Percentiles rank a stretch among this genome's conserved stretches.
Conservation (phyloP, 2,888 invertebrate genomes). For the Eumacrocentrus americanus region DNA sequence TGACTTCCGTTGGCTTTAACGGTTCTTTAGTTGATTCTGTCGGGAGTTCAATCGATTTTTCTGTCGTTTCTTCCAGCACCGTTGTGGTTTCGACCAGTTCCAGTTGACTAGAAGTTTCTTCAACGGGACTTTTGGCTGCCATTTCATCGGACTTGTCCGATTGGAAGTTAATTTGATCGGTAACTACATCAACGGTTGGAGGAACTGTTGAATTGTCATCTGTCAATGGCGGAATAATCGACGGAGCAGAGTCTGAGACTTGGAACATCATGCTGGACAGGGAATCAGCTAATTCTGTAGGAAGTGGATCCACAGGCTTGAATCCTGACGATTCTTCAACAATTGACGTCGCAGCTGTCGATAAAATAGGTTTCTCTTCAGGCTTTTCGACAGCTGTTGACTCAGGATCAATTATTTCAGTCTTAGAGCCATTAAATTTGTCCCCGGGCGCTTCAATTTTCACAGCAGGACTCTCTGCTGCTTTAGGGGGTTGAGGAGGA, state of each 20-base stretch:
- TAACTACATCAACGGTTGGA: not conserved
- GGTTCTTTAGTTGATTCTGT: too few relatives aligned
- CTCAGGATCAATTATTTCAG: too few relatives aligned
- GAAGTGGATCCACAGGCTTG: slow-evolving; percentile 40
- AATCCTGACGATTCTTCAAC: too few relatives aligned
- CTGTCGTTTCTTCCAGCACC: not conserved
- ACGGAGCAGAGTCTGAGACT: slow-evolving; percentile 45
- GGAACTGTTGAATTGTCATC: not conserved
- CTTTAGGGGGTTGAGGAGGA: too few relatives aligned
- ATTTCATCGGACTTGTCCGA: not conserved
- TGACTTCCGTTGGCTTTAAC: too few relatives aligned
- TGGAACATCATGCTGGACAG: slow-evolving; percentile 53
- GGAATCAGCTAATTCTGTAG: slow-evolving; percentile 49
- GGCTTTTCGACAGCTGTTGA: too few relatives aligned
- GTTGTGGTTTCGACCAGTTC: not conserved
- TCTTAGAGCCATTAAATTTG: too few relatives aligned
- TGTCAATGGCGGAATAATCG: slow-evolving; percentile 33
- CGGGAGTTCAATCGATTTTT: not conserved
- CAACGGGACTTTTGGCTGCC: not conserved
- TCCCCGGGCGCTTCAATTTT: too few relatives aligned
- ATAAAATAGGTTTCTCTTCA: too few relatives aligned
- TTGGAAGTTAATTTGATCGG: not conserved
- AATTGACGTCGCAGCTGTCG: too few relatives aligned
- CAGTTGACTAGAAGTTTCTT: not conserved
- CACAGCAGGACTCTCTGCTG: too few relatives aligned